Base-by-base conservation (phyloP, 2,797 vertebrate genomes). In the Trematomus bernacchii region DNA sequence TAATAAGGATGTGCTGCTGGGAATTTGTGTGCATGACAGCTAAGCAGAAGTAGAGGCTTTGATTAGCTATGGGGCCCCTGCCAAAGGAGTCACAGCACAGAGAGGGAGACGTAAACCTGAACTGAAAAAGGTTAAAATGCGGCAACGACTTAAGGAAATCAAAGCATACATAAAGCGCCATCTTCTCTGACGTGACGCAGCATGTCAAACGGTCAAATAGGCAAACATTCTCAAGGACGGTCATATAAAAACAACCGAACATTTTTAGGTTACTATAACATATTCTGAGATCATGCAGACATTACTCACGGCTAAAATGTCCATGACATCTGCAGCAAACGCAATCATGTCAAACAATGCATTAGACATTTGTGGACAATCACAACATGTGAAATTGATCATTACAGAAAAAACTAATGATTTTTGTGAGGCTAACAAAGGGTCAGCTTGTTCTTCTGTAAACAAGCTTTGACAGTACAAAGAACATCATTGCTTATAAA, bases 1-100 rank as follows among this genome's bases (percentile, higher is more conserved):
- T 93, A 94, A 93, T 93, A 88, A 89, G 88, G 79, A 91, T 89
- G 90, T 85, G 87, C 89, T 88, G 84, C 76, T 88, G 89, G 88
- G 87, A 93, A 88, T 89, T 84, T 88, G 77, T 85, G 81, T 87
- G 82, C 78, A 80, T 90, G 89, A 87, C 84, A 89, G 90, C 86
- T 70, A 85, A 87, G 85, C 87, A 87, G 59, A 86, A 85, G 83
- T 75, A 79, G 82, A 79, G 73, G 58, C 78, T 88, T 84, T 87
- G 85, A 93, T 93, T 90, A 90, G 82, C 83, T 58, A 73, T 60
- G 60, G 82, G 84, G 71, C 66, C 75, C 15, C 4, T 79, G 80
- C 71, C 79, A 78, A 85, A 64, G 71, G 76, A 91, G 80, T 85
- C 76, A 67, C 11, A 63, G 79, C 76, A 66, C 18, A 43, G 82